Evolutionary conservation across 2,888 invertebrate genomes (phyloP).

Genomic region (Coronaproctus castanopsis): DNA sequence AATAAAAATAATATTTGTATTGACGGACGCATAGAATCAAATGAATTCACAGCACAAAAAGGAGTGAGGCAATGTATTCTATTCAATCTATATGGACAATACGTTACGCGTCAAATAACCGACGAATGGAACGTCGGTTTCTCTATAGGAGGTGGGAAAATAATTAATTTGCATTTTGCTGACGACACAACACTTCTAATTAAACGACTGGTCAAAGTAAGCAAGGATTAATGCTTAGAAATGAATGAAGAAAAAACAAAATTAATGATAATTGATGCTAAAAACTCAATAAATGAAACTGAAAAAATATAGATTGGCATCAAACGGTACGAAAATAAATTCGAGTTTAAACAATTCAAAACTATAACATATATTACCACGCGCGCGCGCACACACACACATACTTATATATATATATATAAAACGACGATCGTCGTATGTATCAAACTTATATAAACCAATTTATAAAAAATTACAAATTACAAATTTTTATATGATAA

Average conservation of each 20-base stretch:
- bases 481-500: too few species aligned
- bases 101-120: background rate
- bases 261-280: background rate
- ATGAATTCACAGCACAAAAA: background rate
- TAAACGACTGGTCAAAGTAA: background rate
- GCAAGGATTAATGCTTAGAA: background rate
- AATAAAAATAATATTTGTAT: background rate
- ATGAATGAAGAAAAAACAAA: background rate
- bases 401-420: too few species aligned
- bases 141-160: background rate
- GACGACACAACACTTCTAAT: background rate
- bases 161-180: background rate
- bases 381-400: too few species aligned
- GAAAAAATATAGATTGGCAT: too few species aligned
- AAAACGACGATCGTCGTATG: too few species aligned
- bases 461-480: too few species aligned
- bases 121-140: background rate
- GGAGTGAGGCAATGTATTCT: background rate
- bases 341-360: too few species aligned
- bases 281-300: background rate
- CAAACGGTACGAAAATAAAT: background rate
- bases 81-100: background rate
- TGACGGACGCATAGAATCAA: background rate
- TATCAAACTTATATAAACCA: too few species aligned
- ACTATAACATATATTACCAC: too few species aligned